Conservation (phyloP, 1,140 invertebrate genomes). For the Choristoneura fumiferana region DNA sequence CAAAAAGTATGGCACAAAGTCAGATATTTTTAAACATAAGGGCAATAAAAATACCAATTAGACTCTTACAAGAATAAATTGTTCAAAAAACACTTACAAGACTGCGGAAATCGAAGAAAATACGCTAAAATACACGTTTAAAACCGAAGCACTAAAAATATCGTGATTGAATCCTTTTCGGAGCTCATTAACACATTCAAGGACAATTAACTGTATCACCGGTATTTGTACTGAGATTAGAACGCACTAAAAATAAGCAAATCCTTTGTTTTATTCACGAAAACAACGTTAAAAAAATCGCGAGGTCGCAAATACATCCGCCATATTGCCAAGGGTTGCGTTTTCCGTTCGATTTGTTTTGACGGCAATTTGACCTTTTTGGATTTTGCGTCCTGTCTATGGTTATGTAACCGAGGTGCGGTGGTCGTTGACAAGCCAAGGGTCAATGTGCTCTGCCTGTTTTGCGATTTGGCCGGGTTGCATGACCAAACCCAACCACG, state of each 20-base stretch:
- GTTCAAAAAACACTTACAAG: not conserved
- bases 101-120: not conserved
- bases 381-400: slow-evolving; percentile 70
- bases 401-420: slow-evolving; percentile 56
- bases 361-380: slow-evolving; percentile 73
- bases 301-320: slow-evolving; percentile 49
- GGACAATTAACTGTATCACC: not conserved
- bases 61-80: no score
- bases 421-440: slow-evolving; percentile 40
- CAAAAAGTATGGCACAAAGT: no score
- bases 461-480: slow-evolving; percentile 51
- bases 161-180: no score
- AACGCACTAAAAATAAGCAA: not conserved
- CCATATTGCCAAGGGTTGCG: slow-evolving; percentile 65
- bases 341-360: slow-evolving; percentile 68
- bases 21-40: no score
- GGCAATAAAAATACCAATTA: no score
- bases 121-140: not conserved
- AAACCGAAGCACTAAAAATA: not conserved
- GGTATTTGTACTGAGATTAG: not conserved
- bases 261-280: slow-evolving; percentile 14
- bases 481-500: slow-evolving; percentile 28
- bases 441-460: slow-evolving; percentile 39
- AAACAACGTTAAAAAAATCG: slow-evolving; percentile 31
- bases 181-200: not conserved